phyloP scores from a whole-genome alignment of 1,140 invertebrate species.

The Paramacrobiotus metropolitanus region DNA sequence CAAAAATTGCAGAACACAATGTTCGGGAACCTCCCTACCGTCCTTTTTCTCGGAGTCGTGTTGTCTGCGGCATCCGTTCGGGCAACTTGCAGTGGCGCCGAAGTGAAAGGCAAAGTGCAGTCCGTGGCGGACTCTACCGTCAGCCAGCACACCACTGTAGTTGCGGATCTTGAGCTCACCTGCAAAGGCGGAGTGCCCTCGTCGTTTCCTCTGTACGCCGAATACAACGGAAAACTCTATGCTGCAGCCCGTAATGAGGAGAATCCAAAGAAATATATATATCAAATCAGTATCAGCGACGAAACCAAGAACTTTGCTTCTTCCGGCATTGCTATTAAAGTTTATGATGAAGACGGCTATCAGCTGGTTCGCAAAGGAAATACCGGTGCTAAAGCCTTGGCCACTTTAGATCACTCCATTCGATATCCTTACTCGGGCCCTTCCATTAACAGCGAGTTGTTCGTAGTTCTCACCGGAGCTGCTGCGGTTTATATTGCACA shows the following conservation, averaged over 20 bases:
- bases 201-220: neutral
- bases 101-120: neutral
- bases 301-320: neutral
- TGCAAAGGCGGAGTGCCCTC: neutral
- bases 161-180: neutral
- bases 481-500: neutral
- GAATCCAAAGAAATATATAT: neutral
- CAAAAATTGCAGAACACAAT: too few relatives aligned
- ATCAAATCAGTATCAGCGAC: neutral
- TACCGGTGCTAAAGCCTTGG: neutral
- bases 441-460: neutral
- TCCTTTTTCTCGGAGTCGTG: too few relatives aligned
- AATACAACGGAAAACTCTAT: constrained; percentile 1
- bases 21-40: too few relatives aligned
- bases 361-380: neutral
- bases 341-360: neutral
- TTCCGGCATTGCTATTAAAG: neutral
- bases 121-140: neutral
- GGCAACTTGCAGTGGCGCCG: neutral
- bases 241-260: neutral
- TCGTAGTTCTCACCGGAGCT: neutral
- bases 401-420: neutral
- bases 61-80: neutral
- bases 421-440: neutral
- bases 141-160: neutral